Evolutionary conservation across 2,888 invertebrate species (phyloP).

Genomic region (Eilema depressum): DNA sequence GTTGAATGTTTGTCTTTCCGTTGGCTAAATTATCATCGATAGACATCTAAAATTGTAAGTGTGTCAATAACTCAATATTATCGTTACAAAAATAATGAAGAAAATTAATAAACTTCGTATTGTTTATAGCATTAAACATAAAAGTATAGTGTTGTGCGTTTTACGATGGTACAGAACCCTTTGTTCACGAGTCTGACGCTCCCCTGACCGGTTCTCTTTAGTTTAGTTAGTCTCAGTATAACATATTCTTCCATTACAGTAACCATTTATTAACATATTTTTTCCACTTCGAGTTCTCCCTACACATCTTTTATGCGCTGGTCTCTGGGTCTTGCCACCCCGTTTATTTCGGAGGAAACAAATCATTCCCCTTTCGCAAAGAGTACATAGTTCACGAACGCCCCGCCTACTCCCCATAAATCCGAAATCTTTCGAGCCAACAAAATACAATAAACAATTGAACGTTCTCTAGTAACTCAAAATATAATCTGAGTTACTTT

Average conservation of each 20-base stretch:
- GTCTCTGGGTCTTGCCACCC: background rate
- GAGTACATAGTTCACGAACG: background rate
- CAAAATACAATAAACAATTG: background rate
- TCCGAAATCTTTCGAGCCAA: background rate
- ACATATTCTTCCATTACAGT: background rate
- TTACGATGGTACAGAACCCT: background rate
- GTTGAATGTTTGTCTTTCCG: no score
- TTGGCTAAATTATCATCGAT: no score
- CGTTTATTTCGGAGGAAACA: background rate
- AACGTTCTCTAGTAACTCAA: background rate
- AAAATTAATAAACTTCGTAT: no score
- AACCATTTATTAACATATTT: background rate
- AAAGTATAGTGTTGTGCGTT: no score
- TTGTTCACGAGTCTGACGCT: background rate
- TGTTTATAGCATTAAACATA: no score
- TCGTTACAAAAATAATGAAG: no score
- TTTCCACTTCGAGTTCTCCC: background rate
- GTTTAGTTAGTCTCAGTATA: no score
- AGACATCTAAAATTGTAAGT: no score
- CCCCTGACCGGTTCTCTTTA: background rate
- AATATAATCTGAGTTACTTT: slow-evolving; percentile 19
- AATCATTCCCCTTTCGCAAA: background rate
- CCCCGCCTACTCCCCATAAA: background rate
- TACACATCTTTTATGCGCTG: background rate
- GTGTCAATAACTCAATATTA: no score